Percentiles rank a stretch among this genome's conserved stretches.
phyloP scores from a whole-genome alignment of 2,888 invertebrate genomes.

The Clunio marinus region DNA sequence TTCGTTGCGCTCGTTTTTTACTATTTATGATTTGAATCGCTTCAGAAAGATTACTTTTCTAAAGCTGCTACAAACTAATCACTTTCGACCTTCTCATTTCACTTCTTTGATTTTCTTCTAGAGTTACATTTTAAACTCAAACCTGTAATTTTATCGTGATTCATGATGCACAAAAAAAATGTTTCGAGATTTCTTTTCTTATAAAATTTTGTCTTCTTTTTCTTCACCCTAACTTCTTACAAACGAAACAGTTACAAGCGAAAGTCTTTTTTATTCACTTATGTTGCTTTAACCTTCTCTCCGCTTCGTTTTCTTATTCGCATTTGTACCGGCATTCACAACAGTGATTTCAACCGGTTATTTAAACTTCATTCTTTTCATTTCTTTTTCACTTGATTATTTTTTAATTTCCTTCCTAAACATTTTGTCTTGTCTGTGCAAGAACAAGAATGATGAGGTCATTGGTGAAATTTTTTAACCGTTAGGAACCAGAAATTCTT shows the following conservation, averaged over 20 bases:
- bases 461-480: not conserved
- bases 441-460: not conserved
- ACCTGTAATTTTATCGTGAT: not conserved
- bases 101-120: too few species aligned
- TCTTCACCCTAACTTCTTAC: not conserved
- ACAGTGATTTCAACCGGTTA: constrained; percentile 26
- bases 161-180: not conserved
- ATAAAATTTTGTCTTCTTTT: constrained; percentile 1
- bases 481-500: not conserved
- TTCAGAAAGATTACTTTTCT: not conserved
- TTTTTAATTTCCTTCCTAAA: not conserved
- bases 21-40: not conserved
- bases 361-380: not conserved
- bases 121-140: not conserved
- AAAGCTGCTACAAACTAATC: not conserved
- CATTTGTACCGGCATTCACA: not conserved
- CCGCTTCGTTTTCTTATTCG: constrained; percentile 17
- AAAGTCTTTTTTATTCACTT: constrained; percentile 33
- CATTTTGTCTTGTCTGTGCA: too few species aligned
- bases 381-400: not conserved
- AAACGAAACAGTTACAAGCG: constrained; percentile 36
- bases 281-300: constrained; percentile 36
- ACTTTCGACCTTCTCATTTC: too few species aligned
- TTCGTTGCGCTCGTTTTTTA: not conserved
- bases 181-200: not conserved